Conservation (phyloP, 2,113 vertebrate genomes). For the Gavia stellata region DNA sequence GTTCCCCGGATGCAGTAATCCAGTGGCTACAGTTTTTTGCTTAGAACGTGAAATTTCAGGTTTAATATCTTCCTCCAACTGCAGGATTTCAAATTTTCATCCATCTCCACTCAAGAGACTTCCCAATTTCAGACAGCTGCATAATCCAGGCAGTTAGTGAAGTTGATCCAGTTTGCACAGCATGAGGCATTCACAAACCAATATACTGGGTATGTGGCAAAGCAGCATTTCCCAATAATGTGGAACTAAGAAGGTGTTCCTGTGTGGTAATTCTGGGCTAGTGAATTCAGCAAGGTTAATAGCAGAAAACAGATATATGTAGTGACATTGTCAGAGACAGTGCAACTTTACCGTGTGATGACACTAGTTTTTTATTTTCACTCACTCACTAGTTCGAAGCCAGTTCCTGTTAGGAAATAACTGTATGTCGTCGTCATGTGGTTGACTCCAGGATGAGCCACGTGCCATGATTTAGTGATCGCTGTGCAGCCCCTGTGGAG, state of each 20-base stretch:
- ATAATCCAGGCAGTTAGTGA: neutral
- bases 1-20: neutral
- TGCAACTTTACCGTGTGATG: neutral
- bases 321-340: neutral
- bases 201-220: neutral
- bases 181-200: neutral
- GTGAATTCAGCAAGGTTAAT: neutral
- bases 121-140: neutral
- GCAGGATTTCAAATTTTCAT: neutral
- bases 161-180: neutral
- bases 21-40: neutral
- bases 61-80: neutral
- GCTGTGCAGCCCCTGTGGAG: neutral
- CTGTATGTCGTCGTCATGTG: accelerated
- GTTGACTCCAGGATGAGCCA: neutral
- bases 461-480: neutral
- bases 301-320: neutral
- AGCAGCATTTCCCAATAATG: neutral
- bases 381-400: neutral
- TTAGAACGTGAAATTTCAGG: neutral
- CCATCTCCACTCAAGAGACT: neutral
- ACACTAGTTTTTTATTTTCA: neutral
- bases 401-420: neutral
- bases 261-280: neutral
- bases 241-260: neutral